Evolutionary conservation across 2,113 vertebrate species (phyloP).

Genomic region (Leucosticte australis): DNA sequence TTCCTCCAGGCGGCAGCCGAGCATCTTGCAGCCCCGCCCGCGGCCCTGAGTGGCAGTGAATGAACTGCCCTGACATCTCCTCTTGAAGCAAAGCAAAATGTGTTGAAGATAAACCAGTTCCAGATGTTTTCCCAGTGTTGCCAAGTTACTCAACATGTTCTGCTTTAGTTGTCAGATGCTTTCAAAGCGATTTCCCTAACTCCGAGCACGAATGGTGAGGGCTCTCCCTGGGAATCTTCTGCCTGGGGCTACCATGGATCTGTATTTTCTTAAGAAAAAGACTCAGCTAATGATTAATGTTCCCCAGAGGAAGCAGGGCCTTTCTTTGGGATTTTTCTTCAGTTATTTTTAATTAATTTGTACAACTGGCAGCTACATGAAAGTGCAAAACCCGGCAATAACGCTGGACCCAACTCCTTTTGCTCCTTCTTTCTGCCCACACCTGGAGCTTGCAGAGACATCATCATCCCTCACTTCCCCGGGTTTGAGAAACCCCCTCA

Average conservation of each 20-base stretch:
- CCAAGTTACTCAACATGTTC: constrained; percentile 66
- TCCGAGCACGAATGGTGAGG: constrained; percentile 58
- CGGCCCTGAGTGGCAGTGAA: constrained; percentile 42
- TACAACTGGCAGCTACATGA: constrained; percentile 57
- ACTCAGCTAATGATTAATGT: constrained; percentile 52
- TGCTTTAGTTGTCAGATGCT: constrained; percentile 64
- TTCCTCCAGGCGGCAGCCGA: background rate
- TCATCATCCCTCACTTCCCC: background rate
- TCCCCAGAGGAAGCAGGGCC: constrained; percentile 48
- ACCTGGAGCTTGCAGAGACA: background rate
- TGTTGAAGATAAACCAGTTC: constrained; percentile 52
- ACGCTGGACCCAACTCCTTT: background rate
- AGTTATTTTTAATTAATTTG: constrained; percentile 68
- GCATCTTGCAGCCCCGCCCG: background rate
- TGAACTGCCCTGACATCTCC: constrained; percentile 64
- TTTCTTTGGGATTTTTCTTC: constrained; percentile 63
- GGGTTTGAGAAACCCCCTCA: background rate
- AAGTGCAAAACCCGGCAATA: constrained; percentile 7
- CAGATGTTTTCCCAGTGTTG: constrained; percentile 61
- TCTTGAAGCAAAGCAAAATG: constrained; percentile 61
- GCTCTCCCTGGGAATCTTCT: constrained; percentile 64
- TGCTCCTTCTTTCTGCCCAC: background rate
- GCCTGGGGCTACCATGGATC: constrained; percentile 58
- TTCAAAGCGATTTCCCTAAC: constrained; percentile 64
- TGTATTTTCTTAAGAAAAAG: constrained; percentile 56